Conservation (phyloP, 2,113 vertebrate genomes). For the Nycticorax nycticorax region DNA sequence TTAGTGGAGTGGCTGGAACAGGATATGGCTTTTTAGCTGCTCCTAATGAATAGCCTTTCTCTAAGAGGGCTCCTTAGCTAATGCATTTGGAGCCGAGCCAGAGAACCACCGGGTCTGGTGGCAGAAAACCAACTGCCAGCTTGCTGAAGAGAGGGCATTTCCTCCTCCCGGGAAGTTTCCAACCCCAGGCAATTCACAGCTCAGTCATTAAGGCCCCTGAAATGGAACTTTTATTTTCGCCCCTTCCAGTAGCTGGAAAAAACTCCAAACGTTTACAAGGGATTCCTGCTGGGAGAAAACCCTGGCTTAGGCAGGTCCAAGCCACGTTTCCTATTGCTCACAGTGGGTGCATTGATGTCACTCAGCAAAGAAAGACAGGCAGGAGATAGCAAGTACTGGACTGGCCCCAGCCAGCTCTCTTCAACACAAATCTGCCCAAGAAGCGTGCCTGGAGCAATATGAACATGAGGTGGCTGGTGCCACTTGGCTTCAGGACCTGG, state of each 20-base stretch:
- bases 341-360: background rate
- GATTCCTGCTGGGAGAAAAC: background rate
- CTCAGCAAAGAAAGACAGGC: background rate
- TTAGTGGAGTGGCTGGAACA: conserved; percentile 15
- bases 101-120: background rate
- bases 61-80: background rate
- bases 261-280: background rate
- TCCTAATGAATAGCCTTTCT: conserved; percentile 47
- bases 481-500: background rate
- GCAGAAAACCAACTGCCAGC: background rate
- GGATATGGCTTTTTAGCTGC: conserved; percentile 9
- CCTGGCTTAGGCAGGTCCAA: background rate
- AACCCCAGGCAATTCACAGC: background rate
- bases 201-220: background rate
- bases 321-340: background rate
- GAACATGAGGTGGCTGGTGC: background rate
- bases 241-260: background rate
- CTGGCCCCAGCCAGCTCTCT: background rate
- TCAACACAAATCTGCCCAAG: background rate
- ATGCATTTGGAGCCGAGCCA: conserved; percentile 10
- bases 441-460: background rate
- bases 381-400: background rate
- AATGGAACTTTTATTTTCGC: background rate
- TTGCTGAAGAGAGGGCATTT: background rate
- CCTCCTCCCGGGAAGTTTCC: background rate